Evolutionary conservation across 2,888 invertebrate species (phyloP).

Genomic region (Rhagophthalmus giganteus): DNA sequence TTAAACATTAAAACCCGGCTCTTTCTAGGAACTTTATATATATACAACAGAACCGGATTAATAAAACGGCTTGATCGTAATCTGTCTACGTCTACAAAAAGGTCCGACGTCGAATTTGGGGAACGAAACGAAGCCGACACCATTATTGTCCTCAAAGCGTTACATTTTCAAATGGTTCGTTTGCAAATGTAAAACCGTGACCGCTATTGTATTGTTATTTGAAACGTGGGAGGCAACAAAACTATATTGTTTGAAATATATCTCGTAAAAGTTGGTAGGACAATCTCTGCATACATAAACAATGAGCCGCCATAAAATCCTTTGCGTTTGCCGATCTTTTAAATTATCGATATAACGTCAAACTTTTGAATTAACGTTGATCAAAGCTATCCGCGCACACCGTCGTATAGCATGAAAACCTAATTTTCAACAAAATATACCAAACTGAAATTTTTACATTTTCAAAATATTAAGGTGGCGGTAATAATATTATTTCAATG

Average conservation of each 20-base stretch:
- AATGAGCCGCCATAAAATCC: background rate
- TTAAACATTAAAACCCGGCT: too few species aligned
- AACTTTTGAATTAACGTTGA: too few species aligned
- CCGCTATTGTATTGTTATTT: conserved; percentile 20
- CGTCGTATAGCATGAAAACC: background rate
- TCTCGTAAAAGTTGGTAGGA: conserved; percentile 2
- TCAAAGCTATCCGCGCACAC: too few species aligned
- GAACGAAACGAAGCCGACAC: conserved; percentile 8
- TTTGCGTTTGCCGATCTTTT: background rate
- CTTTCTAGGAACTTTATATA: conserved; percentile 15
- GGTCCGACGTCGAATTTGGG: conserved; percentile 1
- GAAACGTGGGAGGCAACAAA: conserved; percentile 14
- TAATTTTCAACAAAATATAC: too few species aligned
- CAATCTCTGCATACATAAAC: conserved; percentile 3
- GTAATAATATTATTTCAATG: too few species aligned
- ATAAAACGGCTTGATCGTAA: conserved; percentile 26
- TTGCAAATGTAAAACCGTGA: background rate
- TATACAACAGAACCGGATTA: conserved; percentile 26
- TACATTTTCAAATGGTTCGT: conserved; percentile 5
- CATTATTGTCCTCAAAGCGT: conserved; percentile 11
- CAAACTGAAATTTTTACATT: background rate
- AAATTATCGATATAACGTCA: too few species aligned
- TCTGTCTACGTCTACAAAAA: conserved; percentile 12
- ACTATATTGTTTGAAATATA: conserved; percentile 2
- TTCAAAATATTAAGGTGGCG: too few species aligned